phyloP scores from a whole-genome alignment of 92 coral and sea anemone species.

The Pocillopora grandis region DNA sequence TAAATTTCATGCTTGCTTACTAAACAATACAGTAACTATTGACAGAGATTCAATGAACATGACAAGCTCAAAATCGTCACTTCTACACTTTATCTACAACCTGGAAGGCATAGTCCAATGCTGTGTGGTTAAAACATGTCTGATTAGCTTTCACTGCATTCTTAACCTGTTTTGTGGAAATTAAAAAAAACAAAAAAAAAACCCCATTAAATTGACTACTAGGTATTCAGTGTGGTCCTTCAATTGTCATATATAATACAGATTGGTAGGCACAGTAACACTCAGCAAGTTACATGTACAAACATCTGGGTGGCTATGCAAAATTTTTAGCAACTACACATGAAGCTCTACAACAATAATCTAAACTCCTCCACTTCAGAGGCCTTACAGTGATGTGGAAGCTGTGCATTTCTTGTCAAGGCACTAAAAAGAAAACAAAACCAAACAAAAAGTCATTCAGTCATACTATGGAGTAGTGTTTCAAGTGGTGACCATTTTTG shows the following conservation, averaged over 20 bases:
- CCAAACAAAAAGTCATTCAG: neutral
- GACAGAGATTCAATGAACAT: too few species aligned
- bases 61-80: neutral
- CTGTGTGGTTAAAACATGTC: conserved; percentile 90
- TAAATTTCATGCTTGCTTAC: too few species aligned
- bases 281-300: too few species aligned
- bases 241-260: too few species aligned
- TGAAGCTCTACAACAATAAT: neutral
- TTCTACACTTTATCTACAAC: conserved; percentile 30
- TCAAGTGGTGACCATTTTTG: too few species aligned
- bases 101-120: conserved; percentile 97
- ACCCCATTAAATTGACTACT: neutral
- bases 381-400: conserved; percentile 81
- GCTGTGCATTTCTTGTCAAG: conserved; percentile 85
- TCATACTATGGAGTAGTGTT: too few species aligned
- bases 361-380: conserved; percentile 91
- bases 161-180: conserved; percentile 59
- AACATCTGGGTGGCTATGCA: too few species aligned
- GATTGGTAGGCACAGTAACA: too few species aligned
- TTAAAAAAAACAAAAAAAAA: neutral
- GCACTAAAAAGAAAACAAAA: conserved; percentile 60
- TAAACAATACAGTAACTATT: too few species aligned
- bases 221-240: too few species aligned
- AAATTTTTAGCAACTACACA: too few species aligned
- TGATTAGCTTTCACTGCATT: conserved; percentile 90